Evolutionary conservation across 2,797 vertebrate genomes (phyloP).

Genomic region (Luscinia luscinia): DNA sequence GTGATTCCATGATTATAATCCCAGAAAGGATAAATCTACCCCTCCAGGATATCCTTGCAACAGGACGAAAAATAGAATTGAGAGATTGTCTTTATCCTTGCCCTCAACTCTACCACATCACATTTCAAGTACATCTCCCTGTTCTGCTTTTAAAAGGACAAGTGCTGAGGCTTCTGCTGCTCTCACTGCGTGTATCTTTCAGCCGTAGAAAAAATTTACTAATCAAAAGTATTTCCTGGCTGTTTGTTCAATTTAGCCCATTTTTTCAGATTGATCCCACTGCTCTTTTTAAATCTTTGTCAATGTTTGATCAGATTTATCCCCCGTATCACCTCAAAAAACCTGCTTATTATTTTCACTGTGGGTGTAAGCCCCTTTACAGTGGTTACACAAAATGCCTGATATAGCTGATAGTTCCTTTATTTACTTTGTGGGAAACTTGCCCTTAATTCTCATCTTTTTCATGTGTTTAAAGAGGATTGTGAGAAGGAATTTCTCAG

Average conservation of each 20-base stretch:
- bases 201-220: neutral
- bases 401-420: neutral
- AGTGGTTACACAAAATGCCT: neutral
- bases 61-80: fast-evolving
- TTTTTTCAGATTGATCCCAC: neutral
- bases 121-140: neutral
- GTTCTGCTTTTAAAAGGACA: neutral
- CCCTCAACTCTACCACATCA: neutral
- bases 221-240: neutral
- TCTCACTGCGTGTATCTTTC: neutral
- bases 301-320: neutral
- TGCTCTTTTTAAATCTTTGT: neutral
- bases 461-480: neutral
- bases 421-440: neutral
- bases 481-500: neutral
- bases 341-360: no score
- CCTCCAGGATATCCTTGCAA: neutral
- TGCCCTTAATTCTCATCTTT: neutral
- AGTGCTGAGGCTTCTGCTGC: neutral
- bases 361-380: no score
- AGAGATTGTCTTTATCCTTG: neutral
- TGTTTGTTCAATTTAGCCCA: neutral
- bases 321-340: no score
- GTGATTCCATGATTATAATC: neutral
- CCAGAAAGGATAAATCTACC: neutral